Evolutionary conservation across 2,113 vertebrate species (phyloP), one percentile per base, ranked within the genome.

Genomic region (Paradoxurus hermaphroditus): DNA sequence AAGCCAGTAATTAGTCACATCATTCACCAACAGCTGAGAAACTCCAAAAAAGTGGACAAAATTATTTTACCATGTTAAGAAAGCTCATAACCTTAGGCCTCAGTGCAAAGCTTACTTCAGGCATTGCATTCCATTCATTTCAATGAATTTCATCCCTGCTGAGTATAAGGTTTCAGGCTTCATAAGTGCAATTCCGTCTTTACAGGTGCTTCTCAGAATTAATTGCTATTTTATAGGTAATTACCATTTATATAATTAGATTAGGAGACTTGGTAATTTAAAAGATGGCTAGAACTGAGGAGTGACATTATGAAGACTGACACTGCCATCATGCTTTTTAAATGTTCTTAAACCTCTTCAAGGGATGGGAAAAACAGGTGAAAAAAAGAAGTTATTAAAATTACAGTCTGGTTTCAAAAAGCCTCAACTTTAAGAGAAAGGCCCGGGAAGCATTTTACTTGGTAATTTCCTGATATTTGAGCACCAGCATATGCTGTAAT

Each of bases 171-270:
- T 82, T 97, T 94, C 15, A 78, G 63, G 14, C 85, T 93, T 96
- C 75, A 11, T 41, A 77, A 91, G 46, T 94, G 21, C 51, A 86
- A 77, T 63, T 90, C 34, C 21, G 90, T 91, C 67, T 41, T 83
- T 88, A 39, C 18, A 49, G 5, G 9, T 23, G 94, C 4, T 18
- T 95, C 49, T 89, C 56, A 51, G 56, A 93, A 90, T 72, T 96
- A 96, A 93, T 88, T 95, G 75, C 63, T 96, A 59, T 81, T 97
- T 95, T 94, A 83, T 86, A 86, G 11, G 62, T 90, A 97, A 85
- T 95, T 95, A 29, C 23, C 86, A 29, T 95, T 96, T 88, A 49
- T 83, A 62, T 10, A 91, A 95, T 93, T 97, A 79, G 46, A 78
- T 95, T 82, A 90, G 12, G 25, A 72, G 25, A 86, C 12, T 27